These are phyloP conservation scores for Apomyelois bistriatella DNA, from an alignment of 2,888 invertebrate species.

Conservation along the genomic window DNA sequence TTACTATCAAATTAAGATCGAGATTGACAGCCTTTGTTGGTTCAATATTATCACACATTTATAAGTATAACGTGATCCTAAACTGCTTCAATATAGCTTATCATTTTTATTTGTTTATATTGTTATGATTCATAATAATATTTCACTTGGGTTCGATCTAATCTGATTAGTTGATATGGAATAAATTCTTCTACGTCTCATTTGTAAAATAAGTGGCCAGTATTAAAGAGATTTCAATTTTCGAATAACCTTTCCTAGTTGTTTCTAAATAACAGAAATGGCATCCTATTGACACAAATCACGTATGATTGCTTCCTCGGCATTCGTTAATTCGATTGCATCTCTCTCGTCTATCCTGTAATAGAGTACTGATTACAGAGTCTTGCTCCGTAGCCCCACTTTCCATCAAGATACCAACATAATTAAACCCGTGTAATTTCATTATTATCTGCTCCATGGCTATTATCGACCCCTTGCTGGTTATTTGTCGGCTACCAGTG, in stretches of 20 bases:
- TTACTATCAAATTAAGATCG: neutral
- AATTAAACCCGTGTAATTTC: slow-evolving; percentile 39
- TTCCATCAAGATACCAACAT: slow-evolving; percentile 25
- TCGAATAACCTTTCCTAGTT: neutral
- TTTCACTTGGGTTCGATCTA: no score
- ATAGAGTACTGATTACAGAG: slow-evolving; percentile 22
- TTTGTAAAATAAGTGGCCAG: no score
- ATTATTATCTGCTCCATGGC: slow-evolving; percentile 34
- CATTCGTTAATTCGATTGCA: slow-evolving; percentile 8
- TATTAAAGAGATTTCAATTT: no score
- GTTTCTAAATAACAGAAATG: neutral
- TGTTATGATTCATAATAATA: no score
- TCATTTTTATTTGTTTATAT: no score
- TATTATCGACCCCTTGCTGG: slow-evolving; percentile 27
- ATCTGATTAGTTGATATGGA: no score
- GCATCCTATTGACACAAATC: slow-evolving; percentile 3
- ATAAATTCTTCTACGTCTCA: no score
- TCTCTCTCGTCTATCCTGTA: slow-evolving; percentile 14
- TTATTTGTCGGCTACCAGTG: slow-evolving; percentile 24
- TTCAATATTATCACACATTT: no score
- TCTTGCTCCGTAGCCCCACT: slow-evolving; percentile 22
- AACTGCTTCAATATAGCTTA: no score
- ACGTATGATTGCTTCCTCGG: slow-evolving; percentile 3
- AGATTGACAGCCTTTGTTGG: neutral
- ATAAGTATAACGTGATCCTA: no score